Evolutionary conservation across 2,888 invertebrate species (phyloP), one percentile per base, ranked within the genome.

Genomic region (Rhorus exstirpatorius): DNA sequence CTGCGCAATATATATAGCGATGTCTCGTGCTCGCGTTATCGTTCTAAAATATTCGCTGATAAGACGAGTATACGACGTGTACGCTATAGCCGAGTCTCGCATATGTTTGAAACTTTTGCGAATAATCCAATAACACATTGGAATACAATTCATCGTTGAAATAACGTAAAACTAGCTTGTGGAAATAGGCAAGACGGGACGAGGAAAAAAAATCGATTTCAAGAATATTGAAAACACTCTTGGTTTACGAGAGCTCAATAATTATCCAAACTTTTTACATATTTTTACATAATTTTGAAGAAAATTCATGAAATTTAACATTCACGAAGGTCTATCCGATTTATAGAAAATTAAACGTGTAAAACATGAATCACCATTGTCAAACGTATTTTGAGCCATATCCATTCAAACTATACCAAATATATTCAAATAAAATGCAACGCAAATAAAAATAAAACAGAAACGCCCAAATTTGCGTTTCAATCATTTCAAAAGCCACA

Each of bases 21-120:
- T 58, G 68, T 78, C 67, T 75, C 67, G 72, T 61, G 46, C 75
- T 79, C 72, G 68, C 81, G 83, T 86, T 85, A 87, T 87, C 86
- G 81, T 83, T 83, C 81, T 83, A 82, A n/a, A 86, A 86, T 85
- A 87, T 86, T 87, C 77, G 76, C 85, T 81, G 81, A 84, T 80
- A 80, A 84, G 75, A 80, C 60, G 67, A 74, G 63, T 55, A 53
- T 24, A 49, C 19, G 41, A 46, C 41, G 49, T 41, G 35, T 53
- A 49, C 12, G 60, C n/a, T n/a, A 8, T 38, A 24, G 17, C 41
- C 46, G 44, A 6, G 53, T 19, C 35, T 35, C 14, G 14, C 63
- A 71, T 63, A 67, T 58, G 75, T 46, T 75, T 24, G 14, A 70
- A 75, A 49, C 70, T 79, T 68, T 65, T 17, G 46, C 38, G 44